Evolutionary conservation across 2,888 invertebrate genomes (phyloP).

Genomic region (Orthosia gothica): DNA sequence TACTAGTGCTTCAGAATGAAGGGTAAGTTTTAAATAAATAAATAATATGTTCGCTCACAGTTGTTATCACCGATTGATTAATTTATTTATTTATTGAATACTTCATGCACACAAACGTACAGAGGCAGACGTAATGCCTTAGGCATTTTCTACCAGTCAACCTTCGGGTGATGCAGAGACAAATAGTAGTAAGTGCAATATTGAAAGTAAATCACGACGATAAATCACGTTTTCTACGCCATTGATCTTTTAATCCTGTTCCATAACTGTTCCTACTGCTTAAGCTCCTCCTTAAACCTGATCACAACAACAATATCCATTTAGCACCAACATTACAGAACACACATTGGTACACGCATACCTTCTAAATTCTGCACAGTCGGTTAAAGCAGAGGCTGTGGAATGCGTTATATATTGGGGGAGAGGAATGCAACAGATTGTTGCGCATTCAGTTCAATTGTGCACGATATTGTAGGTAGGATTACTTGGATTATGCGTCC

Average conservation of each 20-base stretch:
- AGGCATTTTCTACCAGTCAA: no score
- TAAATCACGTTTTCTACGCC: background rate
- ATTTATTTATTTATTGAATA: no score
- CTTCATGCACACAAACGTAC: no score
- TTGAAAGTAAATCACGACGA: no score
- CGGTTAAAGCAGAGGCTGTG: slow-evolving; percentile 31
- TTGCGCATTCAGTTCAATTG: slow-evolving; percentile 24
- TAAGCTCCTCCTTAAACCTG: background rate
- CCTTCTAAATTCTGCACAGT: slow-evolving; percentile 47
- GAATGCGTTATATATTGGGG: slow-evolving; percentile 42
- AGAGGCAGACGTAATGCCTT: no score
- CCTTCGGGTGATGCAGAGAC: no score
- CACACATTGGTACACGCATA: slow-evolving; percentile 30
- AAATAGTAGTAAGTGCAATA: no score
- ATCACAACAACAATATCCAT: background rate
- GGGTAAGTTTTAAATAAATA: no score
- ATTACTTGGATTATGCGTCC: no score
- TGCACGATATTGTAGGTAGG: background rate
- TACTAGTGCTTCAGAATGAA: no score
- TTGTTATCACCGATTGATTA: no score
- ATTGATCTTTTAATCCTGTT: background rate
- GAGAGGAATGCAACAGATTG: slow-evolving; percentile 47
- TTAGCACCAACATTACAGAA: slow-evolving; percentile 7
- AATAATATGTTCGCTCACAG: no score
- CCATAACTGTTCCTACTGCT: background rate